Conservation (phyloP, 2,113 vertebrate species). For the Cygnus buccinator region DNA sequence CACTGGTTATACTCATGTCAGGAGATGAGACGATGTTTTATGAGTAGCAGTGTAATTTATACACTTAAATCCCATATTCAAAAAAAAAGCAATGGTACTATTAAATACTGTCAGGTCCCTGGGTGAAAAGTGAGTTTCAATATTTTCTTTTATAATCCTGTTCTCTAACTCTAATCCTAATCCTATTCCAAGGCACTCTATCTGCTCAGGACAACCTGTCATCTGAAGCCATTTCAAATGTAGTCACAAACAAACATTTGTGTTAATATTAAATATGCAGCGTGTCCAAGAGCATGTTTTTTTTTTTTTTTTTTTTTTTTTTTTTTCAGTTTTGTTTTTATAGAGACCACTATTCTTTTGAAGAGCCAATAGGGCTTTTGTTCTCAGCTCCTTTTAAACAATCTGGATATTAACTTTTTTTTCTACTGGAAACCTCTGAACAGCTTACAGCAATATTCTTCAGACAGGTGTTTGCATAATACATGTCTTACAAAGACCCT, state of each 20-base stretch:
- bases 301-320: no score
- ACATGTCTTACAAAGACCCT: conserved; percentile 34
- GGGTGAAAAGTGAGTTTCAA: conserved; percentile 10
- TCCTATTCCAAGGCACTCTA: neutral
- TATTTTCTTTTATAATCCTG: conserved; percentile 24
- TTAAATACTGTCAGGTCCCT: neutral
- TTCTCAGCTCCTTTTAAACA: conserved; percentile 41
- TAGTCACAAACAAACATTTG: conserved; percentile 45
- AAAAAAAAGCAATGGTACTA: neutral
- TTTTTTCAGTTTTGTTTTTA: neutral
- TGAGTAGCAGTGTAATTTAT: neutral
- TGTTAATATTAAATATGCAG: conserved; percentile 49
- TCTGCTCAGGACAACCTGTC: conserved; percentile 24
- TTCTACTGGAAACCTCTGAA: neutral
- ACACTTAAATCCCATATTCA: neutral
- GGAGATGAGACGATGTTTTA: neutral
- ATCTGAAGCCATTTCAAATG: conserved; percentile 43
- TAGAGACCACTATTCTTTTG: conserved; percentile 30
- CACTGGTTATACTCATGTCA: neutral
- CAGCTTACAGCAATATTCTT: conserved; percentile 45
- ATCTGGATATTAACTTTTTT: conserved; percentile 55
- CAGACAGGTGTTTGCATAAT: conserved; percentile 44
- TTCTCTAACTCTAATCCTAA: conserved; percentile 9
- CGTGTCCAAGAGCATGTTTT: neutral
- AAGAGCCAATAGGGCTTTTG: conserved; percentile 41